These are phyloP conservation scores for Ramphastos sulfuratus DNA, from an alignment of 2,113 vertebrate species.

Conservation along the genomic window DNA sequence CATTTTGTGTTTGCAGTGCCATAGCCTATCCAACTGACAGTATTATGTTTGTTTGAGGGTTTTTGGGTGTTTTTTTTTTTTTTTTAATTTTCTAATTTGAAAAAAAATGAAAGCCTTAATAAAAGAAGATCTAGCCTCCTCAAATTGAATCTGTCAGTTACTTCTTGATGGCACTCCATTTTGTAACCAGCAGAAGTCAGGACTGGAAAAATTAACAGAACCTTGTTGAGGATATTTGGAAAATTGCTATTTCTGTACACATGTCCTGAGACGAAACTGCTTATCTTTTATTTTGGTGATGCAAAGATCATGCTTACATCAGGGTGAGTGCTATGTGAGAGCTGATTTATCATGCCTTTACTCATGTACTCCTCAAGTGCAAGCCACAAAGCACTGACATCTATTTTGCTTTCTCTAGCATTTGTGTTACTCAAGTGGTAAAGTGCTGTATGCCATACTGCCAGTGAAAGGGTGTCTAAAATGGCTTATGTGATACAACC, in stretches of 20 bases:
- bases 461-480: neutral
- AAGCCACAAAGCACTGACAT: neutral
- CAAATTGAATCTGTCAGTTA: neutral
- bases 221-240: neutral
- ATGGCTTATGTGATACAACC: neutral
- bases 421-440: neutral
- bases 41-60: neutral
- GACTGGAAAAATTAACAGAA: neutral
- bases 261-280: neutral
- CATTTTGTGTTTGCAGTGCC: neutral
- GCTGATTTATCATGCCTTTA: neutral
- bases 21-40: conserved; percentile 6
- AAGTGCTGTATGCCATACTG: neutral
- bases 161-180: neutral
- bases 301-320: neutral
- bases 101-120: neutral
- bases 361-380: neutral
- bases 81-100: neutral
- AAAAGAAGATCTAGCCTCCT: neutral
- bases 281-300: neutral
- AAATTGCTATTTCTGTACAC: neutral
- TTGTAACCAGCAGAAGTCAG: neutral
- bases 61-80: neutral
- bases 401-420: neutral
- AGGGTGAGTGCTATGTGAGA: neutral